Evolutionary conservation across 2,113 vertebrate species (phyloP), one percentile per base, ranked within the genome.

Genomic region (Megaleporinus macrocephalus): DNA sequence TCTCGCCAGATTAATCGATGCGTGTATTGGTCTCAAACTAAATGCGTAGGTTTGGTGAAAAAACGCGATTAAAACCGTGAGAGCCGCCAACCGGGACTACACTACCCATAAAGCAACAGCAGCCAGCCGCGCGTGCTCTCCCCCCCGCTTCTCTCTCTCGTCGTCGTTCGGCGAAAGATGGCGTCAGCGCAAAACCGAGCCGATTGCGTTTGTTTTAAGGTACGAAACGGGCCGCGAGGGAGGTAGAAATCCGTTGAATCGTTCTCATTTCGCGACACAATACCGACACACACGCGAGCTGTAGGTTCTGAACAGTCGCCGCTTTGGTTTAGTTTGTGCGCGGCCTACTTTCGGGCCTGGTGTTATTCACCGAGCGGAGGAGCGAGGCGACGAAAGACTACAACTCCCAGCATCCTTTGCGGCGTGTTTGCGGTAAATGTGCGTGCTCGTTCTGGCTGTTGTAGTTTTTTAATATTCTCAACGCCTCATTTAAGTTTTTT

Each of bases 141-240:
- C 83, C 86, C 89, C 88, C 86, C 89, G 87, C 77, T 55, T 65
- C 63, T 83, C 90, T 84, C 86, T 83, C 91, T 86, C 90, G 93
- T 92, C 91, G 90, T 92, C 88, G 90, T 90, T 92, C 87, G 91
- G 89, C 91, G 91, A 94, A 94, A 94, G 92, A 95, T 94, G 94
- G 94, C 94, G 93, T 92, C 93, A 91, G 92, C 90, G 88, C 90
- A 91, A 94, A 94, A 87, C 88, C 80, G 88, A 89, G 89, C 75
- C 90, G 93, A 91, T 91, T 90, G 89, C 88, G 90, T 92, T 92
- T 90, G 89, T 91, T 90, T 88, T 84, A 88, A 88, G 82, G 86
- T 91, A 89, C 84, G 27, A 90, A 86, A 87, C 84, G 82, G 86
- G 82, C 78, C 89, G 83, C 57, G 89, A 85, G 90, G 87, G 76